A percentile compares a stretch with the other conserved stretches of the same genome.
phyloP scores from a whole-genome alignment of 2,113 vertebrate species.

The Gopherus evgoodei region DNA sequence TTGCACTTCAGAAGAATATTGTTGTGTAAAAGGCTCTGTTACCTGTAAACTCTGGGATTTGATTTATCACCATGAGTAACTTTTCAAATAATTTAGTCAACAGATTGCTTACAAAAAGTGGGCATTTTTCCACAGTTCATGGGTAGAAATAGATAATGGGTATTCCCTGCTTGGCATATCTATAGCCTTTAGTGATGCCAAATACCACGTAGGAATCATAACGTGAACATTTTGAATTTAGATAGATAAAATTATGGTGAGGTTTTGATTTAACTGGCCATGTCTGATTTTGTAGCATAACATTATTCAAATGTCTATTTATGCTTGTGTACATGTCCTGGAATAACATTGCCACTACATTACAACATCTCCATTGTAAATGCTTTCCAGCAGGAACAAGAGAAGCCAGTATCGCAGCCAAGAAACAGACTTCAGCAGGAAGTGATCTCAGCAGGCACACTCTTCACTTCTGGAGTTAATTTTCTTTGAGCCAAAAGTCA shows the following conservation, averaged over 20 bases:
- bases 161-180: not conserved
- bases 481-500: constrained; percentile 65
- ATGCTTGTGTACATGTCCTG: constrained; percentile 65
- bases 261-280: constrained; percentile 43
- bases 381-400: constrained; percentile 74
- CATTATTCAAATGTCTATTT: constrained; percentile 67
- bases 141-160: not conserved
- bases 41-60: not conserved
- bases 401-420: constrained; percentile 74
- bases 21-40: not conserved
- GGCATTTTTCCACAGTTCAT: not conserved
- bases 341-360: constrained; percentile 70
- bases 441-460: constrained; percentile 75
- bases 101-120: not conserved
- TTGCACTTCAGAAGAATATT: not conserved
- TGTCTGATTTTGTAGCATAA: constrained; percentile 56
- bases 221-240: constrained; percentile 6
- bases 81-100: not conserved
- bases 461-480: constrained; percentile 67
- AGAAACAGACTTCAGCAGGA: constrained; percentile 72
- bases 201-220: not conserved
- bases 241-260: constrained; percentile 27
- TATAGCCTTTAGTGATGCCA: constrained; percentile 8
- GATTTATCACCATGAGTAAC: not conserved
- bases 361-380: constrained; percentile 76